Evolutionary conservation across 2,888 invertebrate species (phyloP).

Genomic region (Dendrolimus pini): DNA sequence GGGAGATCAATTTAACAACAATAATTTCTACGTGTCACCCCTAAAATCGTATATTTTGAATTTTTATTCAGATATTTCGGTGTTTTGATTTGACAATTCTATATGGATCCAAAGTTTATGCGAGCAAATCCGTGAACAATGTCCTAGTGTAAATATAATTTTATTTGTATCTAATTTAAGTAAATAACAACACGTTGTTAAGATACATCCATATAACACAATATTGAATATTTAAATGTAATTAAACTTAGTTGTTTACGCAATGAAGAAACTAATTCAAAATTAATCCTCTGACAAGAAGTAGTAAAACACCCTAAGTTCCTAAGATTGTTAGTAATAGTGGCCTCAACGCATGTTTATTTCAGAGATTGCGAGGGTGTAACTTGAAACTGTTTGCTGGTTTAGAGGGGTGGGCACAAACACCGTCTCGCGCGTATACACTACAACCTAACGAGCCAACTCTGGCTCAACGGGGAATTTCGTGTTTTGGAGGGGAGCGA

Average conservation of each 20-base stretch:
- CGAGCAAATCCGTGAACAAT: no score
- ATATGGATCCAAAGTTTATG: no score
- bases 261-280: constrained; percentile 38
- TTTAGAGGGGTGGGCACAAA: constrained; percentile 54
- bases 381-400: constrained; percentile 60
- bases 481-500: constrained; percentile 23
- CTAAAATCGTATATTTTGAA: no score
- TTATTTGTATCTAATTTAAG: no score
- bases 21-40: no score
- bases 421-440: constrained; percentile 37
- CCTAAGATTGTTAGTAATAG: constrained; percentile 54
- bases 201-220: no score
- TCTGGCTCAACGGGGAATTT: constrained; percentile 47
- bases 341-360: constrained; percentile 60
- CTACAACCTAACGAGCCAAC: constrained; percentile 59
- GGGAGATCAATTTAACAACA: no score
- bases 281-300: constrained; percentile 48
- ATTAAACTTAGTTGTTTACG: constrained; percentile 45
- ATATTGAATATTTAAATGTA: constrained; percentile 47
- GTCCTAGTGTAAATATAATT: no score
- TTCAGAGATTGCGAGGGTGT: constrained; percentile 64
- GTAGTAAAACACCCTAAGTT: constrained; percentile 50
- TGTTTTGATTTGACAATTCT: no score
- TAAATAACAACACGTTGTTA: no score
- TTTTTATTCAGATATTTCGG: no score